Percentiles rank a stretch among this genome's conserved stretches.
phyloP scores from a whole-genome alignment of 2,797 vertebrate species.

The Orestias chungarensis region DNA sequence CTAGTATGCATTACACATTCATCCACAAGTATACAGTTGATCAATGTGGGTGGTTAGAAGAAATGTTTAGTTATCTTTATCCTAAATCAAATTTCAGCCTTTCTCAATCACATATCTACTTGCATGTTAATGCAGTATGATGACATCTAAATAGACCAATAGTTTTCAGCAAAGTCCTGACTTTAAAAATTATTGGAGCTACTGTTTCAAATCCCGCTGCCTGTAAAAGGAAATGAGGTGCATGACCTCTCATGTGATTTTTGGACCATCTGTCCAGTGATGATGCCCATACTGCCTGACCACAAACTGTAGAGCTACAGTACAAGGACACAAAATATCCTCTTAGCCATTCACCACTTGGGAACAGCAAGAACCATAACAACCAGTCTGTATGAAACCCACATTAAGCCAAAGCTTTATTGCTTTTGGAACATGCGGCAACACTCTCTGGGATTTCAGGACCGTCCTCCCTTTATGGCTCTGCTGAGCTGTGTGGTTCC shows the following conservation, averaged over 20 bases:
- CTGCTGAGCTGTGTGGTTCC: constrained; percentile 34
- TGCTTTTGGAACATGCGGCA: constrained; percentile 64
- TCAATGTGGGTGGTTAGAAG: not conserved
- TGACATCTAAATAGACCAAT: constrained; percentile 9
- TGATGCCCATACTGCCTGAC: constrained; percentile 52
- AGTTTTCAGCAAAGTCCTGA: constrained; percentile 23
- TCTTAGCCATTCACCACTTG: constrained; percentile 67
- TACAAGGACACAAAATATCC: constrained; percentile 67
- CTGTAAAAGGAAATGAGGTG: constrained; percentile 33
- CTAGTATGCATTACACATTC: too few relatives aligned
- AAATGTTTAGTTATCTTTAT: not conserved
- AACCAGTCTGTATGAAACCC: constrained; percentile 58
- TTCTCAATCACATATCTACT: not conserved
- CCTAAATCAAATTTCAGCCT: not conserved
- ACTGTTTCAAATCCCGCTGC: constrained; percentile 30
- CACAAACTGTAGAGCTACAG: constrained; percentile 62
- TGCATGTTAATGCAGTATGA: not conserved
- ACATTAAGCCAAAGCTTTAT: constrained; percentile 55
- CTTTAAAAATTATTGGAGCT: constrained; percentile 27
- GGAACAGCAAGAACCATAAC: constrained; percentile 66
- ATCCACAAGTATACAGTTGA: not conserved
- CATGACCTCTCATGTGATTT: constrained; percentile 44
- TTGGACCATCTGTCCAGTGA: constrained; percentile 57
- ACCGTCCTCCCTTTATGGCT: constrained; percentile 44
- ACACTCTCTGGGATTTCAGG: constrained; percentile 52